These are phyloP conservation scores for Osmerus mordax DNA, from an alignment of 2,113 vertebrate genomes.

Conservation along the genomic window DNA sequence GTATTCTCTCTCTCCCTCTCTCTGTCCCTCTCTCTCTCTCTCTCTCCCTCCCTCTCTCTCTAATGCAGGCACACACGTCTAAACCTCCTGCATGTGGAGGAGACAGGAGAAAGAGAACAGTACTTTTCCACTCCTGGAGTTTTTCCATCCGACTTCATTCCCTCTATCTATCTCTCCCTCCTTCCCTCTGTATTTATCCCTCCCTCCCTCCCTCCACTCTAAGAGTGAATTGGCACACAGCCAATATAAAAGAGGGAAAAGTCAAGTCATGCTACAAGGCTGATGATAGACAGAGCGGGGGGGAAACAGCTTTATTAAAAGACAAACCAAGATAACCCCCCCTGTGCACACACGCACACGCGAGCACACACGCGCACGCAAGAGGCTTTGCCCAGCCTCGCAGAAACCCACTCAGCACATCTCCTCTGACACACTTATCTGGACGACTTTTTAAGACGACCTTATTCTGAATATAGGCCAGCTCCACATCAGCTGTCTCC, in stretches of 20 bases:
- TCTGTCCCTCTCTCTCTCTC: background rate
- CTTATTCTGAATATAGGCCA: background rate
- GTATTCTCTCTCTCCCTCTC: background rate
- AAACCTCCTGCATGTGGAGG: background rate
- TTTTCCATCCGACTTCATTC: slow-evolving; percentile 25
- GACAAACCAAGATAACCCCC: slow-evolving; percentile 18
- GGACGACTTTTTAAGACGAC: background rate
- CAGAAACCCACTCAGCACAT: background rate
- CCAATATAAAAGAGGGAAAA: slow-evolving; percentile 48
- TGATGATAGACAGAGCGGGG: slow-evolving; percentile 23
- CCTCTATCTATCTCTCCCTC: slow-evolving; percentile 34
- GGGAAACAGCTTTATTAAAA: slow-evolving; percentile 19
- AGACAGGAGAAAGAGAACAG: slow-evolving; percentile 38
- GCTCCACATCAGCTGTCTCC: background rate
- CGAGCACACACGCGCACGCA: background rate
- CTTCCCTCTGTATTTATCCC: background rate
- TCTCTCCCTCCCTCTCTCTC: too few relatives aligned
- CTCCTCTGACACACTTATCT: background rate
- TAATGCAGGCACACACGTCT: background rate
- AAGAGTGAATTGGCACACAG: slow-evolving; percentile 35
- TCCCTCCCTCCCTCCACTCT: slow-evolving; percentile 22
- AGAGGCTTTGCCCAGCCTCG: background rate
- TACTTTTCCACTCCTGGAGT: slow-evolving; percentile 69
- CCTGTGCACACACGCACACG: background rate
- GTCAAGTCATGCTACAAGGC: slow-evolving; percentile 35